Evolutionary conservation across 2,113 vertebrate genomes (phyloP).

Genomic region (Sigmodon hispidus): DNA sequence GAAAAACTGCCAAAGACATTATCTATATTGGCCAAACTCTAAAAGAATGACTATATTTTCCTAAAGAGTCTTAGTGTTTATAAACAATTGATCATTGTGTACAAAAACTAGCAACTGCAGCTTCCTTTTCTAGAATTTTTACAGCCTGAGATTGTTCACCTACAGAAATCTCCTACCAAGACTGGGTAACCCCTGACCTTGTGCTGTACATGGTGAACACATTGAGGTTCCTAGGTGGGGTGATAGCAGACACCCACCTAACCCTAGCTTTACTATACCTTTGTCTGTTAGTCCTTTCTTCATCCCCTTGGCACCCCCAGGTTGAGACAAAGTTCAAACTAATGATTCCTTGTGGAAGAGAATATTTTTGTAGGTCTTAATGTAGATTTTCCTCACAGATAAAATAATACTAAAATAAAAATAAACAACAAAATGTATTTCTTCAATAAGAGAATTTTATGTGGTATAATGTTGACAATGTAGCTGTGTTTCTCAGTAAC

Average conservation of each 20-base stretch:
- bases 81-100: too few relatives aligned
- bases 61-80: neutral
- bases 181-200: neutral
- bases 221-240: neutral
- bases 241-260: neutral
- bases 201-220: neutral
- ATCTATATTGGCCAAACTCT: neutral
- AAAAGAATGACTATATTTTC: neutral
- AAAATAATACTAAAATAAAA: neutral
- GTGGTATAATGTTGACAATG: neutral
- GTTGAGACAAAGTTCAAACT: neutral
- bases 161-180: neutral
- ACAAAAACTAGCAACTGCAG: neutral
- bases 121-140: neutral
- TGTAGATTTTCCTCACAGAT: neutral
- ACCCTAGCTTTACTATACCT: neutral
- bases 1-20: neutral
- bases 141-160: neutral
- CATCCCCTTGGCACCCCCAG: neutral
- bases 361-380: neutral
- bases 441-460: neutral
- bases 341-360: neutral
- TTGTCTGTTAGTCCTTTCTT: neutral
- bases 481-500: neutral
- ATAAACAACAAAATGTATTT: neutral